Base-by-base conservation (phyloP, 2,888 invertebrate genomes). In the Lampropteryx suffumata region DNA sequence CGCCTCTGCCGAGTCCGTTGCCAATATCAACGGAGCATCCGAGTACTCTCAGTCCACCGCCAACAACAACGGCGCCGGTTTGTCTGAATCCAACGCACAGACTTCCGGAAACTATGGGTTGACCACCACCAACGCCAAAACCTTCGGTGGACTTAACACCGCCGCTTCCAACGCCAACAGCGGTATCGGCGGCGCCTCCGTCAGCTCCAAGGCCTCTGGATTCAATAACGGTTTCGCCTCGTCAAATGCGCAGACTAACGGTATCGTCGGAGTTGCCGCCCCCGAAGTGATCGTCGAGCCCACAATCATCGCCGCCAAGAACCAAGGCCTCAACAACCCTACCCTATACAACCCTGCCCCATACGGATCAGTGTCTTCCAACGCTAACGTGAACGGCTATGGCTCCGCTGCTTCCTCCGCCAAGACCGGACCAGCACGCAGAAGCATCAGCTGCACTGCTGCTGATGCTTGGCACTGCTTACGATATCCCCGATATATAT, bases 381-480 rank as follows among this genome's bases (percentile, higher is more conserved):
- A 72, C 50, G 84, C 82, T 1, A 73, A 81, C 45, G 67, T 76
- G 10, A 69, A 75, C 41, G 73, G 73, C 10, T 58, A 68, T 27
- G 76, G 76, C n/a, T 67, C 59, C 13, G 75, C 73, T 21, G 53
- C 67, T 17, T 71, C 78, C 8, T 67, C 76, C 3, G 79, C 79
- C 45, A 78, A 75, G 48, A 50, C 68, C 21, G 37, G 40, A 27
- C 45, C 51, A 10, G 50, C 64, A 43, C 68, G 74, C 36, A 76
- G 73, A 44, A 69, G 72, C 40, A 77, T 82, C 65, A 73, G 74
- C 50, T 88, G 88, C n/a, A n/a, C n/a, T n/a, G n/a, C n/a, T n/a
- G n/a, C n/a, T n/a, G n/a, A n/a, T n/a, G 88, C 81, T 88, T 57
- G 88, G 88, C 9, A 82, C 84, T 14, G 58, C 69, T 1, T 88